Conservation (phyloP, 1,140 invertebrate genomes). For the Dryas iulia region DNA sequence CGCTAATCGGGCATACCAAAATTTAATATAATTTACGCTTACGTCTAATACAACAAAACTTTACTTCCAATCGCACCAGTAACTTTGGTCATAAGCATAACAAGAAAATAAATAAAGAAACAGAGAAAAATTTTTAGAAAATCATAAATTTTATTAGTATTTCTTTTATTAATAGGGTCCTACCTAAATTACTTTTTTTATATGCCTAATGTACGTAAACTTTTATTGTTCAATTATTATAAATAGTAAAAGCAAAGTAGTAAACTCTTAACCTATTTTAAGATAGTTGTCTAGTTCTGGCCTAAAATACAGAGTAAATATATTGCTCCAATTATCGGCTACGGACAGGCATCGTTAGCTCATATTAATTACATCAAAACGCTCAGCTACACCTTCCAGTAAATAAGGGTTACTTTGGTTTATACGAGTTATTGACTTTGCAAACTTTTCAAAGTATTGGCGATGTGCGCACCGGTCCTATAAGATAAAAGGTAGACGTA, state of each 20-base stretch:
- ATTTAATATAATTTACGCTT: too few species aligned
- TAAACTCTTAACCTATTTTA: background rate
- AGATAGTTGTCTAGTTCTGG: background rate
- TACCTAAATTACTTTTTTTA: too few species aligned
- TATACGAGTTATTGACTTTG: background rate
- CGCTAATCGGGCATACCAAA: too few species aligned
- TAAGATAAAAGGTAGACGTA: background rate
- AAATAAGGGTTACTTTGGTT: background rate
- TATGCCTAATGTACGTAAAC: too few species aligned
- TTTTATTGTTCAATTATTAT: too few species aligned
- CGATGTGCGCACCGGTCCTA: background rate
- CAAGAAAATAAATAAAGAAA: too few species aligned
- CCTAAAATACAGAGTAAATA: background rate
- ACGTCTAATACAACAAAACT: too few species aligned
- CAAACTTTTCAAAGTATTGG: background rate
- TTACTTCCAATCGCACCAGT: too few species aligned
- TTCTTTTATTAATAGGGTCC: too few species aligned
- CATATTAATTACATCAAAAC: background rate
- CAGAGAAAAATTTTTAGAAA: too few species aligned
- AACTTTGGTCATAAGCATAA: too few species aligned
- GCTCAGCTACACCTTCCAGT: background rate
- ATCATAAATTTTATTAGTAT: too few species aligned
- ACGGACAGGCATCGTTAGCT: background rate
- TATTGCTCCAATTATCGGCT: background rate
- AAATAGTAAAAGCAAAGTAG: background rate